phyloP scores from a whole-genome alignment of 1,140 invertebrate genomes.

The Hylyphantes graminicola region DNA sequence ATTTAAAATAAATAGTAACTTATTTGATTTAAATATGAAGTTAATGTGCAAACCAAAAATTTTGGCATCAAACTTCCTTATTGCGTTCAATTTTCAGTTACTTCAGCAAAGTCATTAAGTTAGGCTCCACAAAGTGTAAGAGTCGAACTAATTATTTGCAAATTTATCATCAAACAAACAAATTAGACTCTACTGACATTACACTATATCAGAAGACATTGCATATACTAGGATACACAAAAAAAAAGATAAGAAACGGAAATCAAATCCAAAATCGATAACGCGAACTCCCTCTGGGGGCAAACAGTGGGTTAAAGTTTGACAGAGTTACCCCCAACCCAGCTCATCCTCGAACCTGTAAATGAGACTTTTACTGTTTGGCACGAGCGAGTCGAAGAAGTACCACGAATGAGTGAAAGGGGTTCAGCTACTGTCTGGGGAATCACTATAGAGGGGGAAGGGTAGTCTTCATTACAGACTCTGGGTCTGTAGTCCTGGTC shows the following conservation, averaged over 20 bases:
- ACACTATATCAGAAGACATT: background rate
- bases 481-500: slow-evolving; percentile 53
- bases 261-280: slow-evolving; percentile 18
- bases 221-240: background rate
- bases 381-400: slow-evolving; percentile 30
- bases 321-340: slow-evolving; percentile 40
- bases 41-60: too few species aligned
- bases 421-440: slow-evolving; percentile 43
- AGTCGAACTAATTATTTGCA: too few species aligned
- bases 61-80: too few species aligned
- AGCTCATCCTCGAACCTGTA: slow-evolving; percentile 36
- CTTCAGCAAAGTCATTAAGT: too few species aligned
- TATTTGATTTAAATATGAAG: too few species aligned
- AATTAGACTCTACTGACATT: too few species aligned
- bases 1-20: too few species aligned
- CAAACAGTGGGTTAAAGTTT: slow-evolving; percentile 31
- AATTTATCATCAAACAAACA: too few species aligned
- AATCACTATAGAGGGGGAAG: slow-evolving; percentile 40
- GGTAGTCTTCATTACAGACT: slow-evolving; percentile 59
- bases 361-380: slow-evolving; percentile 54
- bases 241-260: background rate
- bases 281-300: slow-evolving; percentile 8
- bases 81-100: too few species aligned
- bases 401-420: slow-evolving; percentile 40
- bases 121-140: too few species aligned